Conservation (phyloP, 2,113 vertebrate genomes). For the Felis catus region F.catus_Fca126_mat1.0 CM031415.1:101509001-101509500, state of each 20-base stretch:
- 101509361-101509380: constrained; percentile 60
- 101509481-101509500: constrained; percentile 39
- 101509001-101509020: neutral
- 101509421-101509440: constrained; percentile 68
- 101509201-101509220: neutral
- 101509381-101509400: constrained; percentile 77
- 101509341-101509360: constrained; percentile 76
- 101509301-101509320: neutral
- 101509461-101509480: constrained; percentile 77
- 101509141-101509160: neutral
- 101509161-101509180: neutral
- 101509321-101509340: constrained; percentile 67
- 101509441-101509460: constrained; percentile 82
- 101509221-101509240: rapidly evolving
- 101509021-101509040: neutral
- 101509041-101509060: neutral
- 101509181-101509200: too few relatives aligned
- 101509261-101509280: neutral
- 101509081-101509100: too few relatives aligned
- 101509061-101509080: neutral
- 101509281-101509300: neutral
- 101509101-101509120: neutral
- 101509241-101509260: neutral
- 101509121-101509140: neutral
- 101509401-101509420: constrained; percentile 78